Evolutionary conservation across 2,797 vertebrate genomes (phyloP), one percentile per base, ranked within the genome.

Genomic region (Acrossocheilus wenchowensis): DNA sequence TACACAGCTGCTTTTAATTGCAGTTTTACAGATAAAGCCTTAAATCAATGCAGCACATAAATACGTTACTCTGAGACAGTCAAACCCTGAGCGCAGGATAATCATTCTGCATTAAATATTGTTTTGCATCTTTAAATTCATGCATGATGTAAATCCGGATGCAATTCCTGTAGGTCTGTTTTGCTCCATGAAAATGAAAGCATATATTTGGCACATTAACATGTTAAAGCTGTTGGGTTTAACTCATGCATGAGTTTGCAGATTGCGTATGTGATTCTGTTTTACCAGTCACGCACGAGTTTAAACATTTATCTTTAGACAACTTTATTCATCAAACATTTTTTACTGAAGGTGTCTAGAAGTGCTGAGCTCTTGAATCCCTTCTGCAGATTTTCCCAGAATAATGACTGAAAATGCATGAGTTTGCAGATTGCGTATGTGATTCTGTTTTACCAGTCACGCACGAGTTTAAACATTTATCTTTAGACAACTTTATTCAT

Each of bases 1-100:
- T 82, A 48, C 87, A 90, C 92, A 91, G 89, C 89, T 92, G 91
- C 83, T 89, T 87, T 87, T 88, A 90, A 89, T 88, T 86, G 80
- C 89, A 89, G 82, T 81, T 88, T 89, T 89, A 88, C 75, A 91
- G 89, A 92, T 91, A 90, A 90, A 91, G 66, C 84, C 87, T 78
- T 85, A 87, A 91, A 89, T 92, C 88, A 88, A 79, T 72, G 82
- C 50, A 82, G 74, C 21, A n/a, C 82, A 87, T 85, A 89, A 88
- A 90, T 86, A 84, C 89, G 81, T 87, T 88, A 87, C 85, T 89
- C 86, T 82, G 84, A 89, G 79, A 88, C 83, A 82, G 69, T 87
- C 81, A 87, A 82, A 85, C 87, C 85, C 45, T 62, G 73, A 90
- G 88, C 85, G n/a, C 62, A 50, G 75, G 87, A 48, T 81, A 88